phyloP scores from a whole-genome alignment of 2,113 vertebrate genomes.

The Garra rufa region DNA sequence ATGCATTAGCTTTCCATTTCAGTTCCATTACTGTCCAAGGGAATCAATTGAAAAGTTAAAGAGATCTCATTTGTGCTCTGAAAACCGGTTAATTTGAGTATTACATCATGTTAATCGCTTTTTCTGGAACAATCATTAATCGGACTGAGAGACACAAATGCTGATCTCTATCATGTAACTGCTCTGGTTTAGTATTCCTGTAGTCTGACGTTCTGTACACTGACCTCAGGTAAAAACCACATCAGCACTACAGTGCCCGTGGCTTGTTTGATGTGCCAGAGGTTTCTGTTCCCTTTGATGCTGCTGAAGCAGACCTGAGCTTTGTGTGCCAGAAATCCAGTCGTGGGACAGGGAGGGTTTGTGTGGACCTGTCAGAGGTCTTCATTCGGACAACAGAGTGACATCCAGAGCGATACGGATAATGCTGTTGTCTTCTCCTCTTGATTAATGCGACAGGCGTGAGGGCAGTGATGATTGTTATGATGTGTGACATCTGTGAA shows the following conservation, averaged over 20 bases:
- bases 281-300: constrained; percentile 44
- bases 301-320: background rate
- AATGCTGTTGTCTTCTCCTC: background rate
- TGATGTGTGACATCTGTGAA: background rate
- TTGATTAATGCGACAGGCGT: constrained; percentile 15
- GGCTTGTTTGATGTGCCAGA: constrained; percentile 41
- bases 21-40: background rate
- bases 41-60: constrained; percentile 14
- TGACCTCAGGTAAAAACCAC: constrained; percentile 5
- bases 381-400: background rate
- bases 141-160: background rate
- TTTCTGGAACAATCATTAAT: background rate
- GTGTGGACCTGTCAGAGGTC: background rate
- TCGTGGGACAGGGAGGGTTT: background rate
- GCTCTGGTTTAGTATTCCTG: background rate
- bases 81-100: background rate
- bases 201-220: background rate
- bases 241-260: constrained; percentile 3
- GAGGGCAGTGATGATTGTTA: constrained; percentile 5
- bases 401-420: background rate
- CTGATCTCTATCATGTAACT: background rate
- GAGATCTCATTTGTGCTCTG: background rate
- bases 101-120: background rate
- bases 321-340: constrained; percentile 8
- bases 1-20: background rate